Conservation (phyloP, 2,888 invertebrate genomes). For the Eurytoma californica region DNA sequence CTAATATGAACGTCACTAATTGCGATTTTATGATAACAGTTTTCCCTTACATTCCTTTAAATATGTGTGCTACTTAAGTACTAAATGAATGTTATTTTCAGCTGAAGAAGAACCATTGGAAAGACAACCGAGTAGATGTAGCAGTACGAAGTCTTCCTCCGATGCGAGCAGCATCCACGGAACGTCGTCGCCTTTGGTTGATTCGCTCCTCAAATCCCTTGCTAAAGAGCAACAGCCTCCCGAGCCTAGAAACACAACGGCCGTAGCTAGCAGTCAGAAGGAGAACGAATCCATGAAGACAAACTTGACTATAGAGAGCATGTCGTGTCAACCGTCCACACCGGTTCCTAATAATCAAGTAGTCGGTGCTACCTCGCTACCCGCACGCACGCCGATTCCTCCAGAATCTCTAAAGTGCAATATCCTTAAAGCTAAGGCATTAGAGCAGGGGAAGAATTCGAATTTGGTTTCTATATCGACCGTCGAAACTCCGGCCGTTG, state of each 20-base stretch:
- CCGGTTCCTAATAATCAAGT: constrained; percentile 81
- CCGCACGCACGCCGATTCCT: constrained; percentile 82
- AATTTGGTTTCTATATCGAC: constrained; percentile 72
- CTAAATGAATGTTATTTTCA: constrained; percentile 39
- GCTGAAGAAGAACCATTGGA: constrained; percentile 66
- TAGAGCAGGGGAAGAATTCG: constrained; percentile 77
- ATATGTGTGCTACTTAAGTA: no score
- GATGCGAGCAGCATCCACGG: constrained; percentile 73
- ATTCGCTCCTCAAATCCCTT: constrained; percentile 86
- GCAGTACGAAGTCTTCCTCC: constrained; percentile 75
- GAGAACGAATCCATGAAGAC: constrained; percentile 82
- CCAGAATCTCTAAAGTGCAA: constrained; percentile 96
- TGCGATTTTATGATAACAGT: no score
- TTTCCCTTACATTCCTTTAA: no score
- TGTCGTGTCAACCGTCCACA: constrained; percentile 74
- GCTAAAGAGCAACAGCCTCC: constrained; percentile 82
- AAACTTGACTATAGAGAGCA: constrained; percentile 77
- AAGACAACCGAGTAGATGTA: constrained; percentile 69
- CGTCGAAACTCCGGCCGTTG: constrained; percentile 71
- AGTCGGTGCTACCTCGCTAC: constrained; percentile 76
- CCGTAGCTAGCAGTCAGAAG: constrained; percentile 76
- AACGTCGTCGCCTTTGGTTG: constrained; percentile 77
- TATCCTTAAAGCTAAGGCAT: constrained; percentile 89
- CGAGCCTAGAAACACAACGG: constrained; percentile 78
- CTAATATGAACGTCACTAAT: no score